Conservation (phyloP, 2,888 invertebrate species). For the Atherix ibis region DNA sequence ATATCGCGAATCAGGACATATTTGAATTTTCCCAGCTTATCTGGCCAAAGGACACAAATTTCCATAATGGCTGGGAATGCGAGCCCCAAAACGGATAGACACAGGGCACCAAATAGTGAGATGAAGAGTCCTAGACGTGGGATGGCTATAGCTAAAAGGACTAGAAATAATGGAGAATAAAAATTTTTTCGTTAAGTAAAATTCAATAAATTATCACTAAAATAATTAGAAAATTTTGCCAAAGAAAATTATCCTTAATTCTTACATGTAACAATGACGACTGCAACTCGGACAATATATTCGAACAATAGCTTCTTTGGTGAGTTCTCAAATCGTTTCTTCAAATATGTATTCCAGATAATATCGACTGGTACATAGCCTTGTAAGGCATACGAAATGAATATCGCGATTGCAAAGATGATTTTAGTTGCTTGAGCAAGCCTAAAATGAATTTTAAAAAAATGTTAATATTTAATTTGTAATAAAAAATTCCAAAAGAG, state of each 20-base stretch:
- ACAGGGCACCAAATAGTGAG: constrained; percentile 58
- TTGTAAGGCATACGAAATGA: constrained; percentile 72
- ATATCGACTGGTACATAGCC: constrained; percentile 79
- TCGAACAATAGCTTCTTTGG: constrained; percentile 33
- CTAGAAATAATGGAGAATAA: constrained; percentile 35
- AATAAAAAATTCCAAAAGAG: background rate
- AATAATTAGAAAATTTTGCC: background rate
- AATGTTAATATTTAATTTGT: background rate
- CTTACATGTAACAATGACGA: constrained; percentile 48
- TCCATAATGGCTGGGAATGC: constrained; percentile 62
- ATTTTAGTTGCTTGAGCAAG: constrained; percentile 46
- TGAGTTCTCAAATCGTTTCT: constrained; percentile 26
- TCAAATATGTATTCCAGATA: constrained; percentile 42
- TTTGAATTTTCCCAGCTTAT: constrained; percentile 35
- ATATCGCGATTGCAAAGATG: constrained; percentile 52
- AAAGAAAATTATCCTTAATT: too few relatives aligned
- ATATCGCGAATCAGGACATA: constrained; percentile 37
- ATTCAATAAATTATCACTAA: constrained; percentile 1
- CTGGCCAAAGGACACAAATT: constrained; percentile 52
- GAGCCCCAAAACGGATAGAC: constrained; percentile 54
- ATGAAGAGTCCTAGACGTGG: constrained; percentile 59
- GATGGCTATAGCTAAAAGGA: constrained; percentile 51
- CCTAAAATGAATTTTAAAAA: constrained; percentile 27
- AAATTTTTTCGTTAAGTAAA: background rate
- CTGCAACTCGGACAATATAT: constrained; percentile 36